A percentile compares a stretch with the other conserved stretches of the same genome.
Evolutionary conservation across 1,140 invertebrate species (phyloP).

Genomic region (Neodiprion virginianus): DNA sequence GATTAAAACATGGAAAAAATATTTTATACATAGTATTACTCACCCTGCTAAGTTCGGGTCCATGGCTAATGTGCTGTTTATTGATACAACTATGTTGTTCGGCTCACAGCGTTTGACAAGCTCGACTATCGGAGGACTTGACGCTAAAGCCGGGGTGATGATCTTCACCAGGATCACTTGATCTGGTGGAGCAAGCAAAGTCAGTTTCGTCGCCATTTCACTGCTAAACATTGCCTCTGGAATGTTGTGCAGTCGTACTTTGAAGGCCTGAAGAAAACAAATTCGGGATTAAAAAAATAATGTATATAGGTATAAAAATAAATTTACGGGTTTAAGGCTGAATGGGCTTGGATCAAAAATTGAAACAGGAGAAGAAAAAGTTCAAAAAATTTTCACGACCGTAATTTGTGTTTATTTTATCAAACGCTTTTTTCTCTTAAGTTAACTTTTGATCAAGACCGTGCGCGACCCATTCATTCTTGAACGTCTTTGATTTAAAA

Average conservation of each 20-base stretch:
- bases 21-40: conserved; percentile 1
- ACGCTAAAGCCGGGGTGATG: conserved; percentile 31
- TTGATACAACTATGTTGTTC: conserved; percentile 65
- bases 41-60: conserved; percentile 47
- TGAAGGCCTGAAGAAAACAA: conserved; percentile 55
- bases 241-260: conserved; percentile 61
- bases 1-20: neutral
- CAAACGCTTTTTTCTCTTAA: too few species aligned
- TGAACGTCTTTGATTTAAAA: neutral
- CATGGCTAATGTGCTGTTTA: conserved; percentile 66
- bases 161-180: conserved; percentile 56
- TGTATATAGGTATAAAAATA: conserved; percentile 11
- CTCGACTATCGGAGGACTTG: conserved; percentile 60
- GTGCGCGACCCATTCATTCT: too few species aligned
- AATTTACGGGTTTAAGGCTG: neutral
- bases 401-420: too few species aligned
- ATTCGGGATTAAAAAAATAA: conserved; percentile 8
- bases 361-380: neutral
- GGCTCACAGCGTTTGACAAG: conserved; percentile 67
- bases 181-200: conserved; percentile 55
- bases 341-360: neutral
- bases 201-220: conserved; percentile 59
- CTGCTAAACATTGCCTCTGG: conserved; percentile 52
- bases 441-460: too few species aligned
- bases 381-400: too few species aligned